Evolutionary conservation across 2,113 vertebrate species (phyloP).

Genomic region (Eira barbara): DNA sequence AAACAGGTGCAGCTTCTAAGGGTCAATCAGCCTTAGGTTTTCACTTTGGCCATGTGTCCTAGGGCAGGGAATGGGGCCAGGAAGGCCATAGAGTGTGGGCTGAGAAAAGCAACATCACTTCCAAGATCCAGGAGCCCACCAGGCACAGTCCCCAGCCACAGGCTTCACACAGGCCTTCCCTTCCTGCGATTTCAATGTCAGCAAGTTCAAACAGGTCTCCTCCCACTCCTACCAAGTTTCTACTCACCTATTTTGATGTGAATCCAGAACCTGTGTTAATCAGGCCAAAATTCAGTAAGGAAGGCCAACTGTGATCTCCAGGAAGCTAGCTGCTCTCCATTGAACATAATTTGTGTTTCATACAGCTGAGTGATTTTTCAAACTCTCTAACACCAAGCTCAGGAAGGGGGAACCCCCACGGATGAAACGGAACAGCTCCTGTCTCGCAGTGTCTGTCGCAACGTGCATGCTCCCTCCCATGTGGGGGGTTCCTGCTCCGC

Average conservation of each 20-base stretch:
- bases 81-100: neutral
- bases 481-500: neutral
- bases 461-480: neutral
- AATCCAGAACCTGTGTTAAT: constrained; percentile 55
- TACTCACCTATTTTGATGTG: constrained; percentile 33
- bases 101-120: neutral
- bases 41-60: neutral
- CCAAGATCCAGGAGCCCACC: constrained; percentile 4
- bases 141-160: neutral
- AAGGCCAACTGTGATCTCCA: constrained; percentile 60
- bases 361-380: constrained; percentile 49
- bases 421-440: constrained; percentile 18
- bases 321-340: constrained; percentile 65
- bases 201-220: neutral
- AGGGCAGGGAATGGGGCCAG: neutral
- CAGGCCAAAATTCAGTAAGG: constrained; percentile 70
- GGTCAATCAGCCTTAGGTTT: neutral
- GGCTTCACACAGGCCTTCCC: neutral
- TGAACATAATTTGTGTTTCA: constrained; percentile 69
- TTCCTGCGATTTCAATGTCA: constrained; percentile 6
- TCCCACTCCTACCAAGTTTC: neutral
- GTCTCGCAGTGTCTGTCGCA: neutral
- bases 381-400: neutral
- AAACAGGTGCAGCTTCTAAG: neutral
- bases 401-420: neutral